Percentiles rank a stretch among this genome's conserved stretches.
phyloP scores from a whole-genome alignment of 2,888 invertebrate genomes.

The Dysmachus trigonus region DNA sequence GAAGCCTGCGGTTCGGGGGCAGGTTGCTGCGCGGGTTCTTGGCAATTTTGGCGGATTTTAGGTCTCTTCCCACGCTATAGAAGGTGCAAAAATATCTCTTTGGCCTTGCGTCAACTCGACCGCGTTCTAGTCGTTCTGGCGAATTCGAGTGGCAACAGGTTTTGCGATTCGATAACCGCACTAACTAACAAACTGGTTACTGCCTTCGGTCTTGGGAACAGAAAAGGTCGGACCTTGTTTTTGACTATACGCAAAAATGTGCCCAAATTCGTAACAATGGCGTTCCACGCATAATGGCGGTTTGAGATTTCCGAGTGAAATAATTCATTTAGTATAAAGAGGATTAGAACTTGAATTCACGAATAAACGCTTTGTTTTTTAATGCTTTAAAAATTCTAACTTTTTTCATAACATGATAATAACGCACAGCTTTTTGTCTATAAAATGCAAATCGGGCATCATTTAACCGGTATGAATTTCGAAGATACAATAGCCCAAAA shows the following conservation, averaged over 20 bases:
- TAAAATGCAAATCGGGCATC: too few relatives aligned
- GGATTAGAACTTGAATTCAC: too few relatives aligned
- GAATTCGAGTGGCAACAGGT: not conserved
- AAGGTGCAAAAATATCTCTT: not conserved
- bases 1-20: too few relatives aligned
- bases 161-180: not conserved
- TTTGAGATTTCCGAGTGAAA: not conserved
- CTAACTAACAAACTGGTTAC: not conserved
- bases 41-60: not conserved
- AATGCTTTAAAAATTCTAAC: too few relatives aligned
- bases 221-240: not conserved
- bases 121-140: not conserved
- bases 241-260: not conserved
- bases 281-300: not conserved
- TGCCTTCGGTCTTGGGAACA: not conserved
- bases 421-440: too few relatives aligned
- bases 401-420: too few relatives aligned
- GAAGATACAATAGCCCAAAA: too few relatives aligned
- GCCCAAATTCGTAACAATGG: not conserved
- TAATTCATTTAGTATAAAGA: not conserved
- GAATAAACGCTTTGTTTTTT: too few relatives aligned
- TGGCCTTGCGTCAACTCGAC: not conserved
- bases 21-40: not conserved
- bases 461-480: too few relatives aligned
- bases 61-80: not conserved